Evolutionary conservation across 2,888 invertebrate genomes (phyloP), one percentile per base, ranked within the genome.

Genomic region (Limenitis camilla): DNA sequence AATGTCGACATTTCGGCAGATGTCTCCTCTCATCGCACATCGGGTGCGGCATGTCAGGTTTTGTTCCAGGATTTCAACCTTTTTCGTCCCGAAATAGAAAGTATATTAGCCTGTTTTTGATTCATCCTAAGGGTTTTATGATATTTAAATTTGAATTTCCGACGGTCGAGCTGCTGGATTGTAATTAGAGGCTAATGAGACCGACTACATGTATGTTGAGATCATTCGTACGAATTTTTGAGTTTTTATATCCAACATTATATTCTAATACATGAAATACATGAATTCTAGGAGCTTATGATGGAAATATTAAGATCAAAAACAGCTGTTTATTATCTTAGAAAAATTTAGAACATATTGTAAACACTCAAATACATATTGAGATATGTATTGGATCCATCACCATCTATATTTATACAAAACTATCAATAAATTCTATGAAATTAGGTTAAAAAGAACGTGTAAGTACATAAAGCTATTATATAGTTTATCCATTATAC

Each of bases 151-250:
- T 82, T 79, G 75, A 79, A 81, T 81, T 82, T 81, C 78, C 79
- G 66, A 72, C 72, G 74, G 72, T 69, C 72, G 71, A 71, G 53
- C 59, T 64, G 62, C 56, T 60, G 64, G 59, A 63, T 50, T 61
- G 81, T 86, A 85, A 86, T 87, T 87, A 85, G 79, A 74, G 75
- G 71, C 78, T 84, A 86, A 87, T 84, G 83, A 84, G 83, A 76
- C 72, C 78, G 67, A 71, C 71, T 73, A 67, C 72, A 65, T 67
- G 69, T 65, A 71, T 62, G 62, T 60, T 68, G 73, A 62, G 70
- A 66, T 72, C 68, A 63, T 67, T 67, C 76, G 70, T 68, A 64
- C 67, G 54, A 64, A 65, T 67, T 62, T 71, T 72, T 76, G n/a
- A n/a, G 79, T 71, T 19, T 19, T 19, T 3, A 19, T 19, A 19